Evolutionary conservation across 2,113 vertebrate genomes (phyloP), one percentile per base, ranked within the genome.

Genomic region (Hypanus sabinus): DNA sequence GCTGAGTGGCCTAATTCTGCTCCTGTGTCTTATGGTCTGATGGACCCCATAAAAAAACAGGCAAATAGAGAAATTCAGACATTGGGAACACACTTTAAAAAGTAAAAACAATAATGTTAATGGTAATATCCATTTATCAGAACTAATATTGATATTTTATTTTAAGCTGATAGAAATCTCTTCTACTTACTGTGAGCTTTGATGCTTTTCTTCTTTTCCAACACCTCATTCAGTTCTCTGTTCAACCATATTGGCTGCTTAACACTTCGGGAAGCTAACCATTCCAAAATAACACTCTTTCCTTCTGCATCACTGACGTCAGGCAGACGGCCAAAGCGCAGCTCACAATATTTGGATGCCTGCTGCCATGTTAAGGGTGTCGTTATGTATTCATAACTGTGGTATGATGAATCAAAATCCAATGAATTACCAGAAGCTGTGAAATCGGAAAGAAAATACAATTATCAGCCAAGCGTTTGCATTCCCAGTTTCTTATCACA

Each of bases 261-360:
- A 94, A 96, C 0, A 71, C 55, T 91, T 77, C 95, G 95, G 76
- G 95, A 94, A 94, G 96, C 96, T 93, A 96, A 95, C 6, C 97
- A 94, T 55, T 95, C 76, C 33, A 94, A 94, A 2, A 95, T 55
- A 30, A 95, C 95, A 0, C 94, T 95, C 33, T 12, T 76, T 60
- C 95, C 95, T 0, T 94, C 94, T 8, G 95, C 95, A 3, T 38
- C 71, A 80, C 94, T 94, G 1, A 94, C 95, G 68, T 94, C 93
- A 14, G 94, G 95, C 73, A 98, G 93, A 92, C 95, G 96, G 68
- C 97, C 97, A 95, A 98, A 98, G 93, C 62, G 96, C 12, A 96
- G 96, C 6, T 96, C 96, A 14, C 98, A 98, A 95, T 95, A 96
- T 80, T 95, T 96, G 33, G 96, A 95, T 1, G 98, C 98, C 0